Conservation (phyloP, 2,113 vertebrate species). For the Taxidea taxus region DNA sequence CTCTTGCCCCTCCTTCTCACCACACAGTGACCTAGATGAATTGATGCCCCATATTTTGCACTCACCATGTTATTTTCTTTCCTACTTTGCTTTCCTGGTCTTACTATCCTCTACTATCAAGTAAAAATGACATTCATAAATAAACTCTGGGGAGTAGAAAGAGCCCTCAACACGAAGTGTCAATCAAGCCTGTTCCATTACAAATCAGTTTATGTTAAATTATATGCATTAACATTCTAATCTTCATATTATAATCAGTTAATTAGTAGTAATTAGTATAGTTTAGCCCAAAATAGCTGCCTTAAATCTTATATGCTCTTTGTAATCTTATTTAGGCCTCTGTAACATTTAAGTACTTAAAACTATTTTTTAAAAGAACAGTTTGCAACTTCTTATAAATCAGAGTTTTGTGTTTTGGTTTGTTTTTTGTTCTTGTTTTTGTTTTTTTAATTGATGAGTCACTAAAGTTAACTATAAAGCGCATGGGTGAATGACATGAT, state of each 20-base stretch:
- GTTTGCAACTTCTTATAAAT: background rate
- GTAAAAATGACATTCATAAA: background rate
- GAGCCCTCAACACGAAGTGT: background rate
- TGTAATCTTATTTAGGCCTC: conserved; percentile 8
- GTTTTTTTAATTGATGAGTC: background rate
- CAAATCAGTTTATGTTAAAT: conserved; percentile 65
- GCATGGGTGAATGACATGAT: background rate
- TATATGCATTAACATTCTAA: conserved; percentile 67
- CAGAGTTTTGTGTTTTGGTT: background rate
- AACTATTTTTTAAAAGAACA: background rate
- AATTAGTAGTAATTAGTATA: conserved; percentile 64
- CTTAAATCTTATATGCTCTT: conserved; percentile 33
- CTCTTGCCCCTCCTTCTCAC: background rate
- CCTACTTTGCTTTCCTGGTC: background rate
- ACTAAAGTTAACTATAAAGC: background rate
- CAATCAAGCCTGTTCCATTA: conserved; percentile 49
- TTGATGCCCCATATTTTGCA: background rate
- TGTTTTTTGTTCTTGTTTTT: background rate
- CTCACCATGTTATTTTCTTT: background rate
- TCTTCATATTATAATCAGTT: conserved; percentile 65
- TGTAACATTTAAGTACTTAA: conserved; percentile 24
- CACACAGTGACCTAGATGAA: background rate
- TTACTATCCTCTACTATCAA: background rate
- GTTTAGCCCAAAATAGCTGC: conserved; percentile 53
- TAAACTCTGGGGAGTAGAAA: background rate